phyloP scores from a whole-genome alignment of 2,113 vertebrate species.

The Tichodroma muraria region DNA sequence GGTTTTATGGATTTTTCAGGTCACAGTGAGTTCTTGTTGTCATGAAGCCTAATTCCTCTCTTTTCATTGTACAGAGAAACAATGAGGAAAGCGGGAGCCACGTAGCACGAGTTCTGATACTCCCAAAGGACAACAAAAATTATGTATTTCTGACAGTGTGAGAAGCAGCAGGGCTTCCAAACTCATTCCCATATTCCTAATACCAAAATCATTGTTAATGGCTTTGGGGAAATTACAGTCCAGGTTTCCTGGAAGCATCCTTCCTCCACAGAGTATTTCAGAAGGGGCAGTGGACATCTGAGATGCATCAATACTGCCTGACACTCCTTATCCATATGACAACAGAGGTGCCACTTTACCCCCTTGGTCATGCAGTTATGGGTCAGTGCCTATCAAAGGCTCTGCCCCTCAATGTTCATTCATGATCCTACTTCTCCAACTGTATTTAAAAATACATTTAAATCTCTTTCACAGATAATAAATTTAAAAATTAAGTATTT shows the following conservation, averaged over 20 bases:
- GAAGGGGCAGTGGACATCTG: neutral
- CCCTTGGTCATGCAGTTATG: neutral
- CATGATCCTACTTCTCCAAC: neutral
- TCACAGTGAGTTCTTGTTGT: neutral
- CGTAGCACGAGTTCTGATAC: neutral
- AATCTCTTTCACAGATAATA: neutral
- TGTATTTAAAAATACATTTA: neutral
- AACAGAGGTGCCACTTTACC: neutral
- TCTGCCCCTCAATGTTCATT: neutral
- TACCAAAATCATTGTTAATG: neutral
- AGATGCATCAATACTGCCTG: neutral
- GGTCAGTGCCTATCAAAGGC: neutral
- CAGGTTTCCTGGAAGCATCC: neutral
- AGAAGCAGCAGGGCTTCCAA: neutral
- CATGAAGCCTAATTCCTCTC: neutral
- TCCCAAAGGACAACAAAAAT: neutral
- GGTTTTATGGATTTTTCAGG: neutral
- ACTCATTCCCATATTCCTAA: neutral
- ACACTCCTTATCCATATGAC: neutral
- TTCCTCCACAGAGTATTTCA: neutral
- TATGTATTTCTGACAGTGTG: neutral
- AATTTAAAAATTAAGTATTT: neutral
- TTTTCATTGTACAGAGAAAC: neutral
- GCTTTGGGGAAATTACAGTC: neutral
- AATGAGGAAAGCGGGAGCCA: neutral